Evolutionary conservation across 2,113 vertebrate species (phyloP).

Genomic region (Ceyx melanurus): DNA sequence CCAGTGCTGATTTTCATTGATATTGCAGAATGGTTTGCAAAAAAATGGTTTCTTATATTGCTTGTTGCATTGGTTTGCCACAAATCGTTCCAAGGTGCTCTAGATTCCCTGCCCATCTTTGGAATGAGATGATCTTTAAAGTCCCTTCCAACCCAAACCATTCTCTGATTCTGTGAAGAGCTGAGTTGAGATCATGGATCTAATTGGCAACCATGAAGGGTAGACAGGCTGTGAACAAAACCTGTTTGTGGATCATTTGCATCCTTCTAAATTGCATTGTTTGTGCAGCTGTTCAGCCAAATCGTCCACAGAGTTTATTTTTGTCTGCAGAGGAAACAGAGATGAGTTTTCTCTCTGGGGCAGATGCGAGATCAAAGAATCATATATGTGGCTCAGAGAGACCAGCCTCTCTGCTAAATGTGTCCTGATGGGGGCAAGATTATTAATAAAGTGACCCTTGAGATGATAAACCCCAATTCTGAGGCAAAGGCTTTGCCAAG

Average conservation of each 20-base stretch:
- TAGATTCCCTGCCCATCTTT: not conserved
- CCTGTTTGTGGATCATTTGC: not conserved
- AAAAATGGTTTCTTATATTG: not conserved
- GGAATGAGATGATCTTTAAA: no score
- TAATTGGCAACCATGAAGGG: conserved; percentile 37
- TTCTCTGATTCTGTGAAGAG: not conserved
- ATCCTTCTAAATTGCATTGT: conserved; percentile 67
- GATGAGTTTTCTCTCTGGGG: conserved; percentile 25
- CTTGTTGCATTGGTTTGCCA: no score
- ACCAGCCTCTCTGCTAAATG: not conserved
- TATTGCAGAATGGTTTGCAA: not conserved
- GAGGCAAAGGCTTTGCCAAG: not conserved
- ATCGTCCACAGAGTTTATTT: conserved; percentile 60
- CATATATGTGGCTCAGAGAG: not conserved
- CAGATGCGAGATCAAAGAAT: conserved; percentile 54
- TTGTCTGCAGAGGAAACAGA: conserved; percentile 26
- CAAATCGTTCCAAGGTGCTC: not conserved
- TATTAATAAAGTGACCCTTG: not conserved
- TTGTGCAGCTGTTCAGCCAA: conserved; percentile 61
- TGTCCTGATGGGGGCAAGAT: not conserved
- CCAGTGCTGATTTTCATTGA: not conserved
- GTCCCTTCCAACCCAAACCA: no score
- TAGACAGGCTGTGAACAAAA: conserved; percentile 44
- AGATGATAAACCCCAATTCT: not conserved
- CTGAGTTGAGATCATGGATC: not conserved